Percentiles rank a stretch among this genome's conserved stretches.
Evolutionary conservation across 2,113 vertebrate species (phyloP).

Genomic region (Cheirogaleus medius): DNA sequence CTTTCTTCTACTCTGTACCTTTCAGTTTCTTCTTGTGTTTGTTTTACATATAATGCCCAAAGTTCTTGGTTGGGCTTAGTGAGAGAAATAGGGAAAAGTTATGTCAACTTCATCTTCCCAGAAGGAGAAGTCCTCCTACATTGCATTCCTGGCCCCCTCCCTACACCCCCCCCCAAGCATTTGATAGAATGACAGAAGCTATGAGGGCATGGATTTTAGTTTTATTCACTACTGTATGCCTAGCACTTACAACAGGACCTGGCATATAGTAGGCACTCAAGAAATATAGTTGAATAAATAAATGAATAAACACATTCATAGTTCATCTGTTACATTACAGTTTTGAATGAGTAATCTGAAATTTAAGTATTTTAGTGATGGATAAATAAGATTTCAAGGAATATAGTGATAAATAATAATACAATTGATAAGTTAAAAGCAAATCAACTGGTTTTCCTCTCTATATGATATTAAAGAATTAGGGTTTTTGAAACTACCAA

Average conservation of each 20-base stretch:
- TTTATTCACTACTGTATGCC: background rate
- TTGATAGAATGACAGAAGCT: background rate
- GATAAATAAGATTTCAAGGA: background rate
- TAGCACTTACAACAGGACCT: background rate
- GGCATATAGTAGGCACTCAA: background rate
- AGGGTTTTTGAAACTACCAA: background rate
- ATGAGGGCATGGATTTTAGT: background rate
- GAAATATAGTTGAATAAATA: background rate
- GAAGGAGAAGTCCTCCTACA: slow-evolving; percentile 6
- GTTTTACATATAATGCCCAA: background rate
- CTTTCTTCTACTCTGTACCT: background rate
- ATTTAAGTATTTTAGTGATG: background rate
- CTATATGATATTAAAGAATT: background rate
- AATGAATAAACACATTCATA: background rate
- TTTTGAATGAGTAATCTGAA: slow-evolving; percentile 6
- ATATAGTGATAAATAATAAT: background rate
- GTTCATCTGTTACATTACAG: background rate
- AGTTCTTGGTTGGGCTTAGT: background rate
- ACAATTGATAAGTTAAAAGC: background rate
- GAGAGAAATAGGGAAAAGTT: background rate
- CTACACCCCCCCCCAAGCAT: background rate
- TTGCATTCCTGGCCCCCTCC: background rate
- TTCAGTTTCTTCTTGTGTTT: background rate
- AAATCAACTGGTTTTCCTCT: background rate
- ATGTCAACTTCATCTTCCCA: background rate